These are phyloP conservation scores for Aphaenogaster floridana DNA, from an alignment of 1,140 invertebrate genomes.

Conservation along the genomic window DNA sequence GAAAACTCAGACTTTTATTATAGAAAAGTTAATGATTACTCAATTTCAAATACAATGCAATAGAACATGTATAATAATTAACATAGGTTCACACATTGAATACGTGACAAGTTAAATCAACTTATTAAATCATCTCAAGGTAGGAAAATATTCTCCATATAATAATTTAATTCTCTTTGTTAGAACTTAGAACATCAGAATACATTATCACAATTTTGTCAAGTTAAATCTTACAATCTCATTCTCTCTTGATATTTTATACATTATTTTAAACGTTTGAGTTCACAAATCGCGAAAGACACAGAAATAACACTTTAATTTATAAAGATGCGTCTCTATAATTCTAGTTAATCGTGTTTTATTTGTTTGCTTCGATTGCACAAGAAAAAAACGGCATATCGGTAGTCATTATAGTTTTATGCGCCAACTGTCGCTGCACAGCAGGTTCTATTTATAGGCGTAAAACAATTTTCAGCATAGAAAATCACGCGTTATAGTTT, in stretches of 20 bases:
- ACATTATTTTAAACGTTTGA: not conserved
- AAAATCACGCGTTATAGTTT: constrained; percentile 86
- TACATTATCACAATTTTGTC: not conserved
- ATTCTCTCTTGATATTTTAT: not conserved
- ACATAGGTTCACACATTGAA: not conserved
- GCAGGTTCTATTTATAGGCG: constrained; percentile 84
- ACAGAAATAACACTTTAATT: not conserved
- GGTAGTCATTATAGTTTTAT: constrained; percentile 81
- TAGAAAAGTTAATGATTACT: not conserved
- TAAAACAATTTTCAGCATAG: constrained; percentile 86
- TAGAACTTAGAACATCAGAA: too few relatives aligned
- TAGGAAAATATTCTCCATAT: not conserved
- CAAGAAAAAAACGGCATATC: constrained; percentile 48
- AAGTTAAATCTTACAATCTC: not conserved
- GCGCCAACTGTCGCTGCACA: constrained; percentile 83
- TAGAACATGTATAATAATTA: not conserved
- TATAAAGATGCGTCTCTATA: not conserved
- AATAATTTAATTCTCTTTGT: not conserved
- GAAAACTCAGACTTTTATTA: not conserved
- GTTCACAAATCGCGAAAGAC: not conserved
- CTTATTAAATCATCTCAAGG: not conserved
- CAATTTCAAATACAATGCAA: not conserved
- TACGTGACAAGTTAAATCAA: too few relatives aligned
- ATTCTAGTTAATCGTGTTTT: not conserved
- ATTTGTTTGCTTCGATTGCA: not conserved